A percentile compares a stretch with the other conserved stretches of the same genome.
These are phyloP conservation scores for Babylonia areolata DNA, from an alignment of 1,140 invertebrate species.

Conservation along the genomic window DNA sequence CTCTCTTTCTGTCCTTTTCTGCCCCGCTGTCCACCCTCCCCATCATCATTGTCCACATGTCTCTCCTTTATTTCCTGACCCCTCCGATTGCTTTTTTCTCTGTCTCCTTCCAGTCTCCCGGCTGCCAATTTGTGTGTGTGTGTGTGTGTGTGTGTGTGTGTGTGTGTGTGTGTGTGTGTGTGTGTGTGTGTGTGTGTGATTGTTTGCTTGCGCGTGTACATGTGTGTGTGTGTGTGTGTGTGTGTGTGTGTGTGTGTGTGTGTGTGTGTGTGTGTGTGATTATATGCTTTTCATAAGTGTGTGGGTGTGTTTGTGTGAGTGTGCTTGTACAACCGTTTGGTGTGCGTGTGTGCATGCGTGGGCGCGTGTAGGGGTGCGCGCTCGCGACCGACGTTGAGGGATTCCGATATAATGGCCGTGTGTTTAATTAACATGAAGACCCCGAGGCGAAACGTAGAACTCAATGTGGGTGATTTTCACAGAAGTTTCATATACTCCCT, in stretches of 20 bases:
- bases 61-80: too few species aligned
- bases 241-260: background rate
- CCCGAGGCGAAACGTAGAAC: too few species aligned
- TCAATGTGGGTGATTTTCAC: too few species aligned
- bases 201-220: background rate
- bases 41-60: background rate
- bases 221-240: background rate
- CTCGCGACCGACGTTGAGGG: too few species aligned
- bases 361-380: background rate
- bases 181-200: background rate
- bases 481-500: too few species aligned
- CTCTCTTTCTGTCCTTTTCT: constrained; percentile 14
- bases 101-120: background rate
- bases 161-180: constrained; percentile 2
- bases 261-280: background rate
- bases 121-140: background rate
- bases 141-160: background rate
- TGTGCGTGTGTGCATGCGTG: constrained; percentile 11
- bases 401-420: too few species aligned
- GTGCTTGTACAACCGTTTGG: too few species aligned
- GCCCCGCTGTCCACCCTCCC: background rate
- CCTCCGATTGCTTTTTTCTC: background rate
- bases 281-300: background rate
- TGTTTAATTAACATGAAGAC: too few species aligned
- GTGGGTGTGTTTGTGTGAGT: background rate